Conservation (phyloP, 2,888 invertebrate genomes). For the Cyclophora punctaria region DNA sequence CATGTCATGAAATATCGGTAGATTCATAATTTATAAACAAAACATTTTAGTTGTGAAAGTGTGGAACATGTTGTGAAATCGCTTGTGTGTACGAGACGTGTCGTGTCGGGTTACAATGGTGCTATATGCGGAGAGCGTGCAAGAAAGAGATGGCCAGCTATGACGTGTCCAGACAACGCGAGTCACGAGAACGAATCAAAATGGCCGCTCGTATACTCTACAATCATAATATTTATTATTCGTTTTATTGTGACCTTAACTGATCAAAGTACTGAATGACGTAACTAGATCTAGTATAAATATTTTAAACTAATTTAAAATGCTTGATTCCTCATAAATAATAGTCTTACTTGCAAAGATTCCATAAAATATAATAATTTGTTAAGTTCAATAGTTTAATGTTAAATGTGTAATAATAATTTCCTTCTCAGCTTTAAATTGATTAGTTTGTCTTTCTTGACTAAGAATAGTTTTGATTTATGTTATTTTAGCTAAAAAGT, state of each 20-base stretch:
- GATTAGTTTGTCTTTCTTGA: conserved; percentile 19
- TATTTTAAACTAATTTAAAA: conserved; percentile 29
- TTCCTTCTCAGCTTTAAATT: conserved; percentile 1
- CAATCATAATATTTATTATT: conserved; percentile 75
- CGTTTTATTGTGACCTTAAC: conserved; percentile 71
- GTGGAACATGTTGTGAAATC: conserved; percentile 74
- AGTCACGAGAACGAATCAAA: conserved; percentile 73
- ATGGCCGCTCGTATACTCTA: conserved; percentile 68
- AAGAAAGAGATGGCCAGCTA: conserved; percentile 61
- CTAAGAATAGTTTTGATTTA: no score
- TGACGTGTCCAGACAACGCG: conserved; percentile 69
- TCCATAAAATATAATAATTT: conserved; percentile 1
- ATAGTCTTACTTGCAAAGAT: conserved; percentile 7
- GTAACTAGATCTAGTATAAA: conserved; percentile 56
- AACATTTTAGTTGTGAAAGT: conserved; percentile 74
- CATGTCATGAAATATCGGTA: conserved; percentile 69
- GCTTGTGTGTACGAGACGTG: conserved; percentile 73
- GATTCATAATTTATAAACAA: conserved; percentile 71
- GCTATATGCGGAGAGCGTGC: conserved; percentile 73
- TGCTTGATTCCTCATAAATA: conserved; percentile 6
- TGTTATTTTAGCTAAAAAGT: no score
- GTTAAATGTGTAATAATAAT: no score
- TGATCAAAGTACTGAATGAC: conserved; percentile 72
- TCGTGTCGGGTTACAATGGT: conserved; percentile 76
- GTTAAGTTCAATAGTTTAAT: conserved; percentile 1